A percentile compares a stretch with the other conserved stretches of the same genome.
phyloP scores from a whole-genome alignment of 2,113 vertebrate species.

The Eleginops maclovinus region DNA sequence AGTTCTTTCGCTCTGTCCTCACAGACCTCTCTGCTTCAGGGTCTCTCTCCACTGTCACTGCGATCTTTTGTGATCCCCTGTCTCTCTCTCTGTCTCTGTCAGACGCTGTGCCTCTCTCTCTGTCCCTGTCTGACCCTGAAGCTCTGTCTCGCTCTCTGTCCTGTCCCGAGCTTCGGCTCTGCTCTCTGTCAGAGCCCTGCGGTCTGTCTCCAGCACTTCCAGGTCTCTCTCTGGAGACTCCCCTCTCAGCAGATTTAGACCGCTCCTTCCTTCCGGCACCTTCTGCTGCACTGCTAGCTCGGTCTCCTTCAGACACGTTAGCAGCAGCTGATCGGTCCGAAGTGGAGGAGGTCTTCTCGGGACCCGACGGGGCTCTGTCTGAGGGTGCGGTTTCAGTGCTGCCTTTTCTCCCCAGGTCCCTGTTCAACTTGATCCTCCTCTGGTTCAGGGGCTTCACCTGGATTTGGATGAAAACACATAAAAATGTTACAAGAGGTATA shows the following conservation, averaged over 20 bases:
- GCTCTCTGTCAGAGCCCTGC: conserved; percentile 57
- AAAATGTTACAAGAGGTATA: neutral
- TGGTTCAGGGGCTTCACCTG: conserved; percentile 71
- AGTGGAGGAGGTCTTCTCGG: conserved; percentile 54
- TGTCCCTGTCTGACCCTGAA: conserved; percentile 14
- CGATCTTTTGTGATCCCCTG: conserved; percentile 46
- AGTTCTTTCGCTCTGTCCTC: conserved; percentile 56
- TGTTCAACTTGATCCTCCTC: conserved; percentile 77
- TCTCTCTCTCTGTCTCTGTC: conserved; percentile 58
- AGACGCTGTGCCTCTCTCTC: conserved; percentile 13
- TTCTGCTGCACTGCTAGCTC: conserved; percentile 47
- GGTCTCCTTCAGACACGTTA: conserved; percentile 44
- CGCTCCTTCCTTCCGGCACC: conserved; percentile 53
- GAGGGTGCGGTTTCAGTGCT: conserved; percentile 46
- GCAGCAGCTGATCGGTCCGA: conserved; percentile 56
- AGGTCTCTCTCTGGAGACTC: conserved; percentile 57
- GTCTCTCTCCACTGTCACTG: conserved; percentile 37
- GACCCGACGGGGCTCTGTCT: conserved; percentile 37
- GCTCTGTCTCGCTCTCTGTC: conserved; percentile 50
- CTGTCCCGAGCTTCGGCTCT: conserved; percentile 41
- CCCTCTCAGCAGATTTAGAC: conserved; percentile 55
- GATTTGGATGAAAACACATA: neutral
- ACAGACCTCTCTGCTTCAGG: conserved; percentile 35
- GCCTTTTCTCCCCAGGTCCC: conserved; percentile 73
- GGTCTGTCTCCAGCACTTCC: conserved; percentile 56